Conservation (phyloP, 1,140 invertebrate species). For the Drosophila nasuta region DNA sequence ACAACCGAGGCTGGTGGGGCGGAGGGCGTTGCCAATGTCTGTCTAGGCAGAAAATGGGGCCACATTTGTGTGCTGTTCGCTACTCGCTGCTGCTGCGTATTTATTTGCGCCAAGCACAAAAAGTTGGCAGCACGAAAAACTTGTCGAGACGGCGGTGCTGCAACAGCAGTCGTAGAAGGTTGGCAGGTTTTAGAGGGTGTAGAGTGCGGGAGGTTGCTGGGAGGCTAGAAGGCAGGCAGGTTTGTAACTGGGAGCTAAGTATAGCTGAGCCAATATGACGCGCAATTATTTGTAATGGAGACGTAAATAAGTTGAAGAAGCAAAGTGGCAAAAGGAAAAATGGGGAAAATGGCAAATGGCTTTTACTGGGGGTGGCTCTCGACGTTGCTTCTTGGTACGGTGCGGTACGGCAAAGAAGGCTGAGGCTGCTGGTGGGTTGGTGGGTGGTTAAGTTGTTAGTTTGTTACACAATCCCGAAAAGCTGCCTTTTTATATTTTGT, state of each 20-base stretch:
- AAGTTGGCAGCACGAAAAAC: slow-evolving; percentile 18
- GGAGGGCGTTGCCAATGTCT: slow-evolving; percentile 41
- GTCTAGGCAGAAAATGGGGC: slow-evolving; percentile 69
- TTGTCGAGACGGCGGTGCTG: neutral
- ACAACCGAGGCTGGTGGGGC: neutral
- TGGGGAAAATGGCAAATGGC: slow-evolving; percentile 45
- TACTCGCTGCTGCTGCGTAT: slow-evolving; percentile 24
- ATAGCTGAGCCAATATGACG: slow-evolving; percentile 83
- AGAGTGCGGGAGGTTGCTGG: slow-evolving; percentile 1
- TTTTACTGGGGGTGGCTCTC: slow-evolving; percentile 1
- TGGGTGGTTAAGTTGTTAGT: slow-evolving; percentile 71
- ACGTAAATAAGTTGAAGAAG: slow-evolving; percentile 82
- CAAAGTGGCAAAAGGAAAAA: slow-evolving; percentile 75
- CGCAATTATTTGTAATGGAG: slow-evolving; percentile 85
- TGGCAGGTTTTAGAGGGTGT: neutral
- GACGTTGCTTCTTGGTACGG: neutral
- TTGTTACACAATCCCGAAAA: slow-evolving; percentile 69
- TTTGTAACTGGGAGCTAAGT: slow-evolving; percentile 52
- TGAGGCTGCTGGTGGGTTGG: slow-evolving; percentile 22
- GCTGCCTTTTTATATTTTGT: slow-evolving; percentile 37
- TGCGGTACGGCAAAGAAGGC: neutral
- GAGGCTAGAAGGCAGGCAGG: slow-evolving; percentile 9
- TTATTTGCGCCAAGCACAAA: slow-evolving; percentile 49
- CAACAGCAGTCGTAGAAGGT: neutral
- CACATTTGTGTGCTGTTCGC: slow-evolving; percentile 32